Conservation (phyloP, 2,888 invertebrate genomes). For the Leptinotarsa peninsularis region DNA sequence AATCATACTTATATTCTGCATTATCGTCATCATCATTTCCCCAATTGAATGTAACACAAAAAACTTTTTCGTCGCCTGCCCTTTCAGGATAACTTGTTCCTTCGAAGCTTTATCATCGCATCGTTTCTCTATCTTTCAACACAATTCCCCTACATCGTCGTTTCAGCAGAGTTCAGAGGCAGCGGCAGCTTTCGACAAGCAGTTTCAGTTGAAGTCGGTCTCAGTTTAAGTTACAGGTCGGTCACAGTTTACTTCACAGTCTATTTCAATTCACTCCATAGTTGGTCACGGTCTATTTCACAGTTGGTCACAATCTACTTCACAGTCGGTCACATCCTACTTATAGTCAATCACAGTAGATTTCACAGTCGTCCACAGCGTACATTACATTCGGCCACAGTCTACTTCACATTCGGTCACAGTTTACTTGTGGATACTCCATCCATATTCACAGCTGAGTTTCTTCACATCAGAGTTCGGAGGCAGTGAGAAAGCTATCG, state of each 20-base stretch:
- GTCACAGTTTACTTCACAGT: too few relatives aligned
- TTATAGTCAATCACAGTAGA: too few relatives aligned
- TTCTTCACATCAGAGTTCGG: not conserved
- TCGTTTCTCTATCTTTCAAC: not conserved
- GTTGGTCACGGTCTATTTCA: too few relatives aligned
- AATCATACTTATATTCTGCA: too few relatives aligned
- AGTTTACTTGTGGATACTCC: too few relatives aligned
- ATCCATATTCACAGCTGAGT: too few relatives aligned
- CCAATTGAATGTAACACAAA: not conserved
- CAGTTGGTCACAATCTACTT: too few relatives aligned
- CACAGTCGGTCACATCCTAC: too few relatives aligned
- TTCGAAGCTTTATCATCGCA: not conserved
- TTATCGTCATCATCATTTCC: not conserved
- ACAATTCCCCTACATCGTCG: not conserved
- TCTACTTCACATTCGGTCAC: too few relatives aligned
- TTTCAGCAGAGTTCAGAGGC: not conserved
- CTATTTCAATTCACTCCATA: too few relatives aligned
- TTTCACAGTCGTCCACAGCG: too few relatives aligned
- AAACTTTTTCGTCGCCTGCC: not conserved
- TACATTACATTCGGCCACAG: too few relatives aligned
- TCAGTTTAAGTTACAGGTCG: not conserved
- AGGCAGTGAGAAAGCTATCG: constrained; percentile 9
- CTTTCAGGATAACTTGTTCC: not conserved
- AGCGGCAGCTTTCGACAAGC: not conserved
- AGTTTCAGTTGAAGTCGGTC: not conserved